These are phyloP conservation scores for Myotis vivesi DNA, from an alignment of 2,797 vertebrate species.

Conservation along the genomic window DNA sequence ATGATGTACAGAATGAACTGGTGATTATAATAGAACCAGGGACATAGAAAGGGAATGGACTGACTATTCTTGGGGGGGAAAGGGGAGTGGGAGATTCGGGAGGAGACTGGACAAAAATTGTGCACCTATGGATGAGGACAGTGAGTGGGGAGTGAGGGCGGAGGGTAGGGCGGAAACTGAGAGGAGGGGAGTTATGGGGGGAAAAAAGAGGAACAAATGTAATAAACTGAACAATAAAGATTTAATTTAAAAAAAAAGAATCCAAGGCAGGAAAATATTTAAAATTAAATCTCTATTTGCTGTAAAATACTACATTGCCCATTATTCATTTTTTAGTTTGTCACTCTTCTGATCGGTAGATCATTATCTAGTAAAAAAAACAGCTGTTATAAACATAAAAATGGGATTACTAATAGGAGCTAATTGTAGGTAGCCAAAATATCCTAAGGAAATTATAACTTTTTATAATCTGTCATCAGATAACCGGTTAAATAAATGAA, in stretches of 20 bases:
- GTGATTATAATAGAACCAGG: too few relatives aligned
- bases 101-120: too few relatives aligned
- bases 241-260: neutral
- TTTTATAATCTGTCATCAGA: neutral
- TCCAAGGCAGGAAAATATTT: neutral
- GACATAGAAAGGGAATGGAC: too few relatives aligned
- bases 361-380: neutral
- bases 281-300: neutral
- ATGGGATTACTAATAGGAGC: neutral
- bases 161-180: too few relatives aligned
- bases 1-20: too few relatives aligned
- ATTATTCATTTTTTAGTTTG: neutral
- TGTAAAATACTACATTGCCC: neutral
- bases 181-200: too few relatives aligned
- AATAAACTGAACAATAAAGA: too few relatives aligned
- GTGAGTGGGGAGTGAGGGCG: too few relatives aligned
- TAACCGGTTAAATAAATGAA: neutral
- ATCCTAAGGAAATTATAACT: neutral
- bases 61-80: too few relatives aligned
- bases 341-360: neutral
- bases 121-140: too few relatives aligned
- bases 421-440: neutral
- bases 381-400: neutral
- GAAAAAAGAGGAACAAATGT: too few relatives aligned
- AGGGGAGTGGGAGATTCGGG: too few relatives aligned